Base-by-base conservation (phyloP, 2,797 vertebrate species). In the Hylomyscus alleni region DNA sequence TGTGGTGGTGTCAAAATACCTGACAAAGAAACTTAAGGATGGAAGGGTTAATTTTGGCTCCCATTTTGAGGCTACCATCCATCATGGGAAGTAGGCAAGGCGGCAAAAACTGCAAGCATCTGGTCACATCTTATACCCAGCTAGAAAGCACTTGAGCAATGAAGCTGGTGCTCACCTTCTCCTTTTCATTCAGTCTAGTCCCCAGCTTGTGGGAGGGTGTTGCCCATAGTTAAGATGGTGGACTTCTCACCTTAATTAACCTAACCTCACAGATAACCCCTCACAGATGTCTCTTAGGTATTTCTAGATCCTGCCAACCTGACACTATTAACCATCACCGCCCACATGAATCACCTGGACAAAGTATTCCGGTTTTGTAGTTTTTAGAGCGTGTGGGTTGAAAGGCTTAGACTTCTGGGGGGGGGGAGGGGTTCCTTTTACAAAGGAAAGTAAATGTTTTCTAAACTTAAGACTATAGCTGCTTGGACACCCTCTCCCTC, bases 391-490 rank as follows among this genome's bases (percentile, higher is more conserved):
- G n/a, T 90, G 31, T 19, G 47, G 10, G 20, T 83, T 54, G 47
- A 82, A 22, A 62, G 29, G 14, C 77, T 24, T 90, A 1, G 60
- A 72, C 84, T 95, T 62, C 67, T n/a, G 29, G 31, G 20, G 19
- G 56, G 2, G 22, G 13, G 37, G 1, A 1, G 67, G 29, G 10
- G n/a, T 12, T 86, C 40, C 37, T 82, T 82, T 73, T 58, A 69
- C 44, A 31, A 22, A 60, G 44, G n/a, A 85, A 50, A 24, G 65
- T 9, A 92, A 17, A 86, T 62, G 89, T 54, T 58, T 44, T 91
- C 22, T 92, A 92, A 89, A 81, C n/a, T 37, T 86, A 85, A 89
- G 89, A 44, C 44, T 84, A 56, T 56, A 88, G 29, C n/a, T 69
- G 7, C 50, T 89, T 47, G 50, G 13, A 60, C n/a, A 85, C 54